Percentiles rank a stretch among this genome's conserved stretches.
Evolutionary conservation across 2,888 invertebrate genomes (phyloP).

Genomic region (Tubulanus polymorphus): DNA sequence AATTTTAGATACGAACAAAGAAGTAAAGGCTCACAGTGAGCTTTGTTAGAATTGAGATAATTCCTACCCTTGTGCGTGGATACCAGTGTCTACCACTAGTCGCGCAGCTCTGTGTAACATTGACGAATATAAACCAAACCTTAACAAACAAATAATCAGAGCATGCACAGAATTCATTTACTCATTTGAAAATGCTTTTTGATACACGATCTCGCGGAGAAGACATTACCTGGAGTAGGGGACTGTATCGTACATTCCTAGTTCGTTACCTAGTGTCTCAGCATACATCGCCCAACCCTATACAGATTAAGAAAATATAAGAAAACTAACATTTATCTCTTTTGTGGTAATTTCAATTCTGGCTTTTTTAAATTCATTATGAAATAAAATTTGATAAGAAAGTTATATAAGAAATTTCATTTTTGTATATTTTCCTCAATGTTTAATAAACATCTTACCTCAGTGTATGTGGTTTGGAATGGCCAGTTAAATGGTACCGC

Average conservation of each 20-base stretch:
- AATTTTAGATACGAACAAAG: no score
- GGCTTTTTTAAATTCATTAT: no score
- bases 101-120: neutral
- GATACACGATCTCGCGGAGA: neutral
- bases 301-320: neutral
- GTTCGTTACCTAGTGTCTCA: neutral
- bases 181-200: neutral
- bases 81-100: neutral
- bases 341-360: no score
- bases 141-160: neutral
- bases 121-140: neutral
- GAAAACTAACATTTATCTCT: no score
- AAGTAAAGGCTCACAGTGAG: no score
- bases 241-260: neutral
- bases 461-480: neutral
- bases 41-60: no score
- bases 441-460: neutral
- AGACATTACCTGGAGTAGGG: no score
- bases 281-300: conserved; percentile 1
- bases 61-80: no score
- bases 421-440: no score
- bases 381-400: no score
- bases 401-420: no score
- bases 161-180: neutral
- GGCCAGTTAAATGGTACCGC: neutral